Evolutionary conservation across 2,888 invertebrate species (phyloP).

Genomic region (Buathra laborator): DNA sequence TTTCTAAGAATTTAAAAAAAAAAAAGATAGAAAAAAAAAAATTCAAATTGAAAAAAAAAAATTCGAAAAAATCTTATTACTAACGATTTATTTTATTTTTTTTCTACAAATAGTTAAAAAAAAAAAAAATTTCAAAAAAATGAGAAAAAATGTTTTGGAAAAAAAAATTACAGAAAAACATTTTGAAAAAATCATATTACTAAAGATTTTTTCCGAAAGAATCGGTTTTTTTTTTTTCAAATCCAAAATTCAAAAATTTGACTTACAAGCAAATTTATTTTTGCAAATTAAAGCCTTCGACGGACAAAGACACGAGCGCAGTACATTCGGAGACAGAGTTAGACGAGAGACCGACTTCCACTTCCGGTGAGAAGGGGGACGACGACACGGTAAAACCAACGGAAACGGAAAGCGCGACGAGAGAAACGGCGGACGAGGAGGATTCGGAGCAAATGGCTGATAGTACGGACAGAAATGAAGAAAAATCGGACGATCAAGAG

Average conservation of each 20-base stretch:
- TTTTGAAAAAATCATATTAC: no score
- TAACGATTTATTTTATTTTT: not conserved
- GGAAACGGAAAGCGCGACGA: slow-evolving; percentile 76
- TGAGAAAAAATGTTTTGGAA: no score
- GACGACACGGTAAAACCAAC: slow-evolving; percentile 73
- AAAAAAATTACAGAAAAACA: no score
- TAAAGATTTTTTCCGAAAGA: no score
- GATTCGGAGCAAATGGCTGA: slow-evolving; percentile 83
- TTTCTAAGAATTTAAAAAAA: not conserved
- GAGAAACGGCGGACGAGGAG: slow-evolving; percentile 77
- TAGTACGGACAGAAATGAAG: slow-evolving; percentile 81
- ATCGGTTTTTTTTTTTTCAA: no score
- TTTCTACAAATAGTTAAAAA: no score
- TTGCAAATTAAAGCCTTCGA: slow-evolving; percentile 80
- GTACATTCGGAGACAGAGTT: slow-evolving; percentile 79
- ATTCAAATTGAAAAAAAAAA: not conserved
- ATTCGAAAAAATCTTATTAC: not conserved
- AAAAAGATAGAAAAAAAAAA: slow-evolving; percentile 17
- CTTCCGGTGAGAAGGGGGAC: slow-evolving; percentile 59
- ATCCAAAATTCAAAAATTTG: not conserved
- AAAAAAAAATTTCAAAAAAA: no score
- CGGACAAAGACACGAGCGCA: slow-evolving; percentile 81
- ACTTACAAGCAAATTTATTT: slow-evolving; percentile 29
- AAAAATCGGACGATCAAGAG: slow-evolving; percentile 82
- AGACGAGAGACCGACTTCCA: slow-evolving; percentile 78